Evolutionary conservation across 2,113 vertebrate species (phyloP), one percentile per base, ranked within the genome.

Genomic region (Corythoichthys intestinalis): DNA sequence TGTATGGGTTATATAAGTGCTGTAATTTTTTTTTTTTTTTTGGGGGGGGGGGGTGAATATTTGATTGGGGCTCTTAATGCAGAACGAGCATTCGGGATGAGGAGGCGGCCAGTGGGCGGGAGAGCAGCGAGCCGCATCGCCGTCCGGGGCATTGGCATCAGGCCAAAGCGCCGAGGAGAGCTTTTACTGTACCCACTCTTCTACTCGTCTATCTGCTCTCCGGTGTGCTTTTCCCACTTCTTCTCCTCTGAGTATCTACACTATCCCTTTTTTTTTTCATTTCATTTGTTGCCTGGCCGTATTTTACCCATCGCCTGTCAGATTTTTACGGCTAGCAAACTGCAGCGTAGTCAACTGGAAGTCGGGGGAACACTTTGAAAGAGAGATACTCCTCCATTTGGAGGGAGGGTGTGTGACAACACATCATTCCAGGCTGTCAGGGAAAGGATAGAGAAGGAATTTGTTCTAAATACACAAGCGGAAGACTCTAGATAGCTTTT

Each of bases 41-140:
- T 37, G 6, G 53, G 53, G 20, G 7, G 59, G 89, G 85, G 90
- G 86, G 89, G 87, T 87, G 87, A 90, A 90, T 89, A 89, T 92
- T 89, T 91, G 89, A 92, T 90, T 91, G 88, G 78, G 81, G 84
- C 81, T 76, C 84, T 86, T 88, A 88, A 91, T 91, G 87, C 88
- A 86, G 85, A 89, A 87, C 74, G 85, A 88, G 76, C 81, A 71
- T 84, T 86, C 77, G 76, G 34, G 86, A 91, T 87, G 89, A 90
- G 87, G 90, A 87, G 89, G 89, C 79, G 79, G 86, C 69, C 77
- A 80, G 87, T 91, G 72, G 91, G 89, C 74, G 86, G 34, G 85
- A 74, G 84, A 89, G 81, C 82, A 75, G 81, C 67, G 59, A 88
- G 75, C 73, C 76, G 81, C 81, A 87, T 76, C 86, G 74, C 87